phyloP scores from a whole-genome alignment of 2,888 invertebrate species.

The Stegana nigrithorax region DNA sequence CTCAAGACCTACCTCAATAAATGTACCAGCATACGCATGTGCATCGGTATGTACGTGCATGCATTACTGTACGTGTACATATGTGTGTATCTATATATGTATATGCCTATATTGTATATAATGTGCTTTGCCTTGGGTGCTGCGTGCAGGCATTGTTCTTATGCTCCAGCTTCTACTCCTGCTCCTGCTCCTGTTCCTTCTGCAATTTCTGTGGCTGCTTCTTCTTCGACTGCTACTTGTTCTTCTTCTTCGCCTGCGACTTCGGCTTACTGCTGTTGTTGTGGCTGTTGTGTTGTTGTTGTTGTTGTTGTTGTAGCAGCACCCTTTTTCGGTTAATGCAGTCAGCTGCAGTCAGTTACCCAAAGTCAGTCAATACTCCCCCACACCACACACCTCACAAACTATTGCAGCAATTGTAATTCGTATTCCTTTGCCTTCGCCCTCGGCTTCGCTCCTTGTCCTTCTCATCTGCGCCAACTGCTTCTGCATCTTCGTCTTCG shows the following conservation, averaged over 20 bases:
- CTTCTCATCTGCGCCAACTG: neutral
- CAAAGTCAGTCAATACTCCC: neutral
- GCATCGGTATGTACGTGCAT: constrained; percentile 16
- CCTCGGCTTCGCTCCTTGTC: neutral
- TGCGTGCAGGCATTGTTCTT: too few species aligned
- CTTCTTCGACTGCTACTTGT: too few species aligned
- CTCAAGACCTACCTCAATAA: constrained; percentile 43
- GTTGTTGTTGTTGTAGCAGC: constrained; percentile 27
- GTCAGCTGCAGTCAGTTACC: constrained; percentile 22
- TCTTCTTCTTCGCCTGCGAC: neutral
- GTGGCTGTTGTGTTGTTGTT: constrained; percentile 28
- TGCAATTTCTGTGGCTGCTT: too few species aligned
- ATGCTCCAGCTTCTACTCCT: too few species aligned
- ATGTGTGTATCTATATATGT: neutral
- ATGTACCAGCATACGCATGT: neutral
- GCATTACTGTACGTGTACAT: neutral
- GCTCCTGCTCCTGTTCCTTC: neutral
- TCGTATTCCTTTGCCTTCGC: neutral
- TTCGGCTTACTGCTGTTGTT: neutral
- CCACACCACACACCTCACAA: too few species aligned
- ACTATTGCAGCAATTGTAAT: too few species aligned
- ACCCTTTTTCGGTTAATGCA: constrained; percentile 45
- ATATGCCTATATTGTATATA: neutral
- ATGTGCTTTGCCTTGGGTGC: constrained; percentile 1
- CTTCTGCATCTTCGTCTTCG: neutral